Evolutionary conservation across 2,113 vertebrate species (phyloP).

Genomic region (Trinectes maculatus): DNA sequence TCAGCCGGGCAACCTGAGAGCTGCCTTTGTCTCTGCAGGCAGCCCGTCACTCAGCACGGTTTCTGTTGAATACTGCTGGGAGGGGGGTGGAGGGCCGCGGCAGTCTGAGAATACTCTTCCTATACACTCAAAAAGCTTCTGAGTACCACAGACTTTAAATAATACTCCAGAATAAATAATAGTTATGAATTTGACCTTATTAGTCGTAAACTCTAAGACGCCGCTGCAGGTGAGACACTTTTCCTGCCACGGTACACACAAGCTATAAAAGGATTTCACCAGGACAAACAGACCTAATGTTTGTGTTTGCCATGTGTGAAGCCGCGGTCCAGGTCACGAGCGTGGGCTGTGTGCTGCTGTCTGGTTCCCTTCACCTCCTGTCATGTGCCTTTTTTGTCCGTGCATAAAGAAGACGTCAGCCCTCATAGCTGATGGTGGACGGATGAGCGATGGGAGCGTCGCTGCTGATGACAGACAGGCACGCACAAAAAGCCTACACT

Average conservation of each 20-base stretch:
- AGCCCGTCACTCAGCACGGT: conserved; percentile 83
- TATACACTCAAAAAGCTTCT: conserved; percentile 42
- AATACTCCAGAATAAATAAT: conserved; percentile 61
- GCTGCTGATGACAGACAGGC: conserved; percentile 70
- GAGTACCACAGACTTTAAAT: conserved; percentile 33
- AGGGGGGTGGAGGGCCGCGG: conserved; percentile 61
- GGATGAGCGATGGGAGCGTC: conserved; percentile 69
- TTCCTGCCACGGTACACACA: background rate
- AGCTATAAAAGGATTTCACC: conserved; percentile 8
- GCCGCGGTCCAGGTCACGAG: conserved; percentile 45
- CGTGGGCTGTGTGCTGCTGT: conserved; percentile 8
- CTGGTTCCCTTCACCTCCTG: conserved; percentile 51
- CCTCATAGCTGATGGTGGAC: conserved; percentile 62
- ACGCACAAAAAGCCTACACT: conserved; percentile 56
- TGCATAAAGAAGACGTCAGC: conserved; percentile 73
- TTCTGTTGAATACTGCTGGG: conserved; percentile 70
- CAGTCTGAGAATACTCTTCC: conserved; percentile 54
- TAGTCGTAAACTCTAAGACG: no score
- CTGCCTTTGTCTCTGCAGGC: conserved; percentile 79
- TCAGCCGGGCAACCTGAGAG: conserved; percentile 63
- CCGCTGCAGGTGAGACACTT: no score
- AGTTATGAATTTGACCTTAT: conserved; percentile 54
- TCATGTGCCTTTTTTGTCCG: conserved; percentile 60
- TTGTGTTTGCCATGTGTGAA: conserved; percentile 8
- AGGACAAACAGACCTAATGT: conserved; percentile 13